These are phyloP conservation scores for Trachymyrmex cornetzi DNA, from an alignment of 1,140 invertebrate species.

Conservation along the genomic window DNA sequence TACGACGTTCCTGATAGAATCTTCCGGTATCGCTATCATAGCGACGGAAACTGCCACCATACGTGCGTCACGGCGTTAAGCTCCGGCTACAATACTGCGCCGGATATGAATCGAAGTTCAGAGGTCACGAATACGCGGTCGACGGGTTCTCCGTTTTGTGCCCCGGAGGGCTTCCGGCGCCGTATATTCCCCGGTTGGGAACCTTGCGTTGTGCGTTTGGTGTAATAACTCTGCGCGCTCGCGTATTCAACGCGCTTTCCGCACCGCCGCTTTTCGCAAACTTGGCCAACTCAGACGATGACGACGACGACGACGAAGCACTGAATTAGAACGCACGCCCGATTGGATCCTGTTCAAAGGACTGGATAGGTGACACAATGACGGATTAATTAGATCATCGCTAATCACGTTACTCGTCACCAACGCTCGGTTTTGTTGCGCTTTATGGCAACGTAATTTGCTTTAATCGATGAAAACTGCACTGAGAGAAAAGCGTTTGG, in stretches of 20 bases:
- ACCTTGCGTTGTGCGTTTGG: conserved; percentile 9
- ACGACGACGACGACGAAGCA: background rate
- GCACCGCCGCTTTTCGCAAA: conserved; percentile 44
- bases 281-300: conserved; percentile 24
- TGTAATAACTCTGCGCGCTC: conserved; percentile 28
- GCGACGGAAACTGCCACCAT: conserved; percentile 31
- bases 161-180: background rate
- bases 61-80: conserved; percentile 25
- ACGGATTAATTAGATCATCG: conserved; percentile 57
- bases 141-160: conserved; percentile 9
- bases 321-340: conserved; percentile 36
- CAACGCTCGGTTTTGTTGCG: conserved; percentile 19
- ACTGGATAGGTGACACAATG: conserved; percentile 53
- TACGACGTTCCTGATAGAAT: conserved; percentile 38
- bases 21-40: conserved; percentile 25
- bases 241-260: conserved; percentile 49
- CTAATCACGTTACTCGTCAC: conserved; percentile 41
- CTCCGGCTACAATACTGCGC: conserved; percentile 43
- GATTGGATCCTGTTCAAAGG: conserved; percentile 36
- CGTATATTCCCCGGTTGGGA: background rate
- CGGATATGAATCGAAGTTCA: conserved; percentile 63
- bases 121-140: conserved; percentile 41
- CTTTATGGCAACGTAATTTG: conserved; percentile 33
- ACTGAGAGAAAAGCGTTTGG: too few species aligned
- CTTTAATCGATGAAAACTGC: conserved; percentile 30